phyloP scores from a whole-genome alignment of 2,113 vertebrate species.

The Amblyornis subalaris region DNA sequence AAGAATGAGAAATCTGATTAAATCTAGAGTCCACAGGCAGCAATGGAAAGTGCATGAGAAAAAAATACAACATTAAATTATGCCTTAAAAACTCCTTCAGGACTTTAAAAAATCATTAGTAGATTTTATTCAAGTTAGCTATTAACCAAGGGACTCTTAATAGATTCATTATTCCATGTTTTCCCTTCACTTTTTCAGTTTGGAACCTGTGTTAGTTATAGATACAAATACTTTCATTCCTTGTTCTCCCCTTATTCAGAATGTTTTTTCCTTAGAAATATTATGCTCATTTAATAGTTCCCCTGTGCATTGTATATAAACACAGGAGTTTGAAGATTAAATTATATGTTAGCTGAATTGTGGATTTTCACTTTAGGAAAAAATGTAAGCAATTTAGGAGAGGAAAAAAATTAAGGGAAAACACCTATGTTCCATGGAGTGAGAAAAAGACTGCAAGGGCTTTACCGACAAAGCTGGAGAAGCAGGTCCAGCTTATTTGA shows the following conservation, averaged over 20 bases:
- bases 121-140: constrained; percentile 62
- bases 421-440: neutral
- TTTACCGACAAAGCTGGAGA: neutral
- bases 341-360: neutral
- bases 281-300: neutral
- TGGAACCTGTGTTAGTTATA: neutral
- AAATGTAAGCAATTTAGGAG: neutral
- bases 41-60: constrained; percentile 45
- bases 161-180: neutral
- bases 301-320: neutral
- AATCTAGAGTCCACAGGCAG: constrained; percentile 60
- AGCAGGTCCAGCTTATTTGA: neutral
- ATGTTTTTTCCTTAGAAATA: neutral
- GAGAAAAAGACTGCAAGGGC: neutral
- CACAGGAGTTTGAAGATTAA: neutral
- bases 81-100: constrained; percentile 60
- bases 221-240: neutral
- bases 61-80: constrained; percentile 62
- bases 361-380: constrained; percentile 2
- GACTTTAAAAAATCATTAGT: constrained; percentile 61
- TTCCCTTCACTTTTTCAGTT: neutral
- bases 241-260: neutral
- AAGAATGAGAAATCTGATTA: constrained; percentile 63
- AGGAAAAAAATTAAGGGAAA: neutral
- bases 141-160: constrained; percentile 44